phyloP scores from a whole-genome alignment of 2,113 vertebrate species.

The Salminus brasiliensis region DNA sequence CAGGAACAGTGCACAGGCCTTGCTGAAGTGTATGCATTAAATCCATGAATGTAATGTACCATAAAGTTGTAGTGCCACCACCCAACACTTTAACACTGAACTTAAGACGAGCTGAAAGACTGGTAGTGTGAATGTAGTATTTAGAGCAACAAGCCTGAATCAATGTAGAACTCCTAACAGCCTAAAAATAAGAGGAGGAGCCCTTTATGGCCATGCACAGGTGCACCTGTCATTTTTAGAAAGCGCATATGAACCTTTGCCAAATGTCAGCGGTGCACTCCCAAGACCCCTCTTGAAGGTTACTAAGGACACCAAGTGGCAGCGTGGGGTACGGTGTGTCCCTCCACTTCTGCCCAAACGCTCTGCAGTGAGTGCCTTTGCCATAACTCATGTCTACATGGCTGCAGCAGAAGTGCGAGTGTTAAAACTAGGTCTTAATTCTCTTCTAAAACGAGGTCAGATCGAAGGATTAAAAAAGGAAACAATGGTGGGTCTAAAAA shows the following conservation, averaged over 20 bases:
- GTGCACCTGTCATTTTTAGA: constrained; percentile 6
- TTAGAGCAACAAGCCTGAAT: no score
- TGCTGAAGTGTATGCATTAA: no score
- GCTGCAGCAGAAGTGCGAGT: neutral
- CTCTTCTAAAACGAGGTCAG: constrained; percentile 14
- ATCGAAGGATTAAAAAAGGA: constrained; percentile 13
- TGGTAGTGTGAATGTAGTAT: no score
- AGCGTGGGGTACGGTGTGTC: constrained; percentile 5
- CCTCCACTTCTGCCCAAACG: constrained; percentile 2
- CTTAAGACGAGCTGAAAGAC: no score
- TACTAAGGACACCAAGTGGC: constrained; percentile 40
- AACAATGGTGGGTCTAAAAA: neutral
- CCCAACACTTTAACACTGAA: no score
- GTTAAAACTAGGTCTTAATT: constrained; percentile 36
- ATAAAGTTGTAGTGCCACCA: no score
- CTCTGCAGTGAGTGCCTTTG: neutral
- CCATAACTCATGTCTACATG: neutral
- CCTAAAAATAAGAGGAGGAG: no score
- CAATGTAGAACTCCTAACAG: no score
- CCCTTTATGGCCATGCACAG: no score
- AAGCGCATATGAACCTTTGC: neutral
- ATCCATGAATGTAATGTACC: no score
- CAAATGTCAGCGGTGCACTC: neutral
- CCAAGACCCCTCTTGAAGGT: constrained; percentile 27
- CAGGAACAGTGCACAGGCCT: no score